Base-by-base conservation (phyloP, 2,888 invertebrate species). In the Chromoteleia sp. region DNA sequence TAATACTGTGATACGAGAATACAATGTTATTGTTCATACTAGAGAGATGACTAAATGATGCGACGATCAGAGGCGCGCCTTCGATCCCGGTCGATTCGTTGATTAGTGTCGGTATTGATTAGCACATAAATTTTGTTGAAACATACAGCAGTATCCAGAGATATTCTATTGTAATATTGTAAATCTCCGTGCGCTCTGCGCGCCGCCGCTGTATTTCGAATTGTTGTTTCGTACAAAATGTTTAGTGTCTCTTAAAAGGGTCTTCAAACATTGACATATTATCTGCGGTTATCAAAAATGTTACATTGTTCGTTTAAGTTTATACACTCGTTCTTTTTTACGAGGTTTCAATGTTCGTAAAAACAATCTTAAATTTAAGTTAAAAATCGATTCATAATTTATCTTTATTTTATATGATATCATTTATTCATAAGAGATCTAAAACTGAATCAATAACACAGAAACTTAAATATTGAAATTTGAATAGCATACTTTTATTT, bases 1-100 rank as follows among this genome's bases (percentile, higher is more conserved):
- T 86, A 88, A 89, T 89, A 89, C 90, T 91, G 91, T 91, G 91
- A 91, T 91, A 91, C 87, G 85, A 88, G 67, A 86, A 88, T 90
- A 88, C 89, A 89, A 88, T 89, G 88, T 90, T 89, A 88, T 90
- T 88, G 87, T 90, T 89, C 87, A 88, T 89, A 87, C 87, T 89
- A 88, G 88, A 84, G 73, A 85, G 87, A 87, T 84, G 84, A 68
- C 81, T 86, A 87, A 87, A 83, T 33, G 73, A 77, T 61, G 70
- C 67, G 82, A 75, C 56, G 79, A 75, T 84, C 84, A 88, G 89
- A 85, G 87, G 87, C 85, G 84, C 87, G 87, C 85, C 81, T 79
- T 43, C 80, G 83, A 83, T 87, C 85, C 78, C 84, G 43, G 63
- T 85, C 87, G 75, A 86, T 88, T 87, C 88, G 86, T 90, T 89